Conservation (phyloP, 64 coral and sea anemone genomes). For the Astreopora myriophthalma region DNA sequence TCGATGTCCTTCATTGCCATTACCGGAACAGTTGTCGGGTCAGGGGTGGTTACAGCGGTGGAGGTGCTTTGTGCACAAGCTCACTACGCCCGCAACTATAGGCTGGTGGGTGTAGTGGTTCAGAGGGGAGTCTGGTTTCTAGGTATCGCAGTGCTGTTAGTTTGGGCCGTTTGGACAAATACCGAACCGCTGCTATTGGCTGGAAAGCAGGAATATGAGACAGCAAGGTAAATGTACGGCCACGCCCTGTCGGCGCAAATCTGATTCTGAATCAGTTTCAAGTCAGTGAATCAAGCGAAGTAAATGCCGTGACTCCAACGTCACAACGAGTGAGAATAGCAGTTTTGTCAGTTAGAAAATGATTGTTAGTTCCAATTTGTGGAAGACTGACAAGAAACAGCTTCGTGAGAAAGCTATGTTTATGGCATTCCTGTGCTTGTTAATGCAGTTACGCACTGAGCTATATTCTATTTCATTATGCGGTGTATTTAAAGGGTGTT, state of each 20-base stretch:
- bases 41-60: not conserved
- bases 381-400: too few relatives aligned
- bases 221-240: not conserved
- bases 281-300: not conserved
- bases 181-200: not conserved
- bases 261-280: too few relatives aligned
- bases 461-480: not conserved
- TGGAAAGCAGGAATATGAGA: not conserved
- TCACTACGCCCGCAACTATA: not conserved
- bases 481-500: not conserved
- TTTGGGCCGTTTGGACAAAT: constrained; percentile 28
- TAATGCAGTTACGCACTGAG: too few relatives aligned
- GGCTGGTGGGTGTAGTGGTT: not conserved
- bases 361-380: too few relatives aligned
- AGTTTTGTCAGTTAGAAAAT: too few relatives aligned
- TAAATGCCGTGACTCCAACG: not conserved
- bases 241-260: too few relatives aligned
- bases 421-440: too few relatives aligned
- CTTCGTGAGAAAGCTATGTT: too few relatives aligned
- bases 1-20: not conserved
- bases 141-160: not conserved
- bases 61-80: not conserved
- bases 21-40: constrained; percentile 1
- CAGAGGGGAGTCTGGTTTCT: constrained; percentile 13
- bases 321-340: too few relatives aligned